Percentiles rank a stretch among this genome's conserved stretches.
phyloP scores from a whole-genome alignment of 2,888 invertebrate genomes.

The Serripes groenlandicus region DNA sequence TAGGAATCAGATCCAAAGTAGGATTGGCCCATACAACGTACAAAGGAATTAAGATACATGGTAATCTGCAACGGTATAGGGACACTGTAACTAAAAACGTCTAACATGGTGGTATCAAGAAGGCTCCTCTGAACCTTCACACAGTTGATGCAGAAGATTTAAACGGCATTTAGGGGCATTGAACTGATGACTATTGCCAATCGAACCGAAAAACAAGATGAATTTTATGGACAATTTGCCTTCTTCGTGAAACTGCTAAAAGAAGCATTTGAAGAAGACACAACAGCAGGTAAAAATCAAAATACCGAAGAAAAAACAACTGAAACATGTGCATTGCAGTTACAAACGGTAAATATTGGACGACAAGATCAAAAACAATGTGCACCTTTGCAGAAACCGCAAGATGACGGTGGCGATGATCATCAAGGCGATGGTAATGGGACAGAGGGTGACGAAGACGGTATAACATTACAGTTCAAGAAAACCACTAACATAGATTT shows the following conservation, averaged over 20 bases:
- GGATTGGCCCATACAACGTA: slow-evolving; percentile 6
- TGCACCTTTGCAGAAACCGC: neutral
- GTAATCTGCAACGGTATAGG: slow-evolving; percentile 13
- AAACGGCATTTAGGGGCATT: too few relatives aligned
- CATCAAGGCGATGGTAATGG: too few relatives aligned
- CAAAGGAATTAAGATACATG: neutral
- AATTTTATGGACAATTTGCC: slow-evolving; percentile 24
- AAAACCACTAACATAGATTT: slow-evolving; percentile 63
- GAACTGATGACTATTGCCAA: slow-evolving; percentile 3
- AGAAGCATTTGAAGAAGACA: neutral
- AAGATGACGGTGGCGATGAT: neutral
- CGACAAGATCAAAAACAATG: too few relatives aligned
- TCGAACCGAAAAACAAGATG: slow-evolving; percentile 16
- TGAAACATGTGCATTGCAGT: too few relatives aligned
- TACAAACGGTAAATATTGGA: too few relatives aligned
- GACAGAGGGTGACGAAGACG: neutral
- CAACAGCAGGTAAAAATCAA: neutral
- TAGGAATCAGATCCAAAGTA: neutral
- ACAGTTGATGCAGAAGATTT: neutral
- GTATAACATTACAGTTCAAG: slow-evolving; percentile 28
- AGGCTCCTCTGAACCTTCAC: neutral
- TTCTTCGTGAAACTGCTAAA: slow-evolving; percentile 27
- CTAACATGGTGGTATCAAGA: neutral
- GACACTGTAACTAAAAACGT: neutral
- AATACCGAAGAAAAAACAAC: neutral